These are phyloP conservation scores for Trachelus tabidus DNA, from an alignment of 2,888 invertebrate species.

Conservation along the genomic window DNA sequence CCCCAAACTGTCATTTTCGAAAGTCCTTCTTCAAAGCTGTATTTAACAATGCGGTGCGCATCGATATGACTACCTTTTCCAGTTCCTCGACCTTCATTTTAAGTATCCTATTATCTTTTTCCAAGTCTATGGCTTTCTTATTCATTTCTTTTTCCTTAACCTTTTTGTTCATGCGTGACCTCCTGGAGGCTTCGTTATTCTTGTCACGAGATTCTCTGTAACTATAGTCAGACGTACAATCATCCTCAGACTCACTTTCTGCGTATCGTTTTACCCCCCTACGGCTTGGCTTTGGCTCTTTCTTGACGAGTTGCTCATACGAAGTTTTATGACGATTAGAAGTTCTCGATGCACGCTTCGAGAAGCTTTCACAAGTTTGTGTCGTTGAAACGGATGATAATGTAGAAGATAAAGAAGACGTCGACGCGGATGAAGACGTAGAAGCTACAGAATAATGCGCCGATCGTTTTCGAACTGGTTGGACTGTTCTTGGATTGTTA, in stretches of 20 bases:
- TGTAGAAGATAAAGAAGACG: constrained; percentile 12
- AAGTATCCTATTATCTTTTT: constrained; percentile 74
- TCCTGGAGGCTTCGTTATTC: constrained; percentile 83
- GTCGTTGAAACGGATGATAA: constrained; percentile 5
- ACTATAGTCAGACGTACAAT: constrained; percentile 62
- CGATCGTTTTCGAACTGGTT: neutral
- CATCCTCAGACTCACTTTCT: constrained; percentile 41
- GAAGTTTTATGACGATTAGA: neutral
- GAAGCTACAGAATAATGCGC: neutral
- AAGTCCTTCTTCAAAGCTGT: constrained; percentile 71
- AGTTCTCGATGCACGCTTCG: neutral
- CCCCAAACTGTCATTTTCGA: neutral
- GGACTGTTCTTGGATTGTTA: neutral
- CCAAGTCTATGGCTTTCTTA: constrained; percentile 69
- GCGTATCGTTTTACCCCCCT: constrained; percentile 32
- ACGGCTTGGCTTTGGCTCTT: constrained; percentile 9
- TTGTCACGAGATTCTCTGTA: constrained; percentile 80
- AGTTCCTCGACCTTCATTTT: constrained; percentile 75
- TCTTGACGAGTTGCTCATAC: neutral
- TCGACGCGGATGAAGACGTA: neutral
- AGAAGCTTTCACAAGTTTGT: neutral
- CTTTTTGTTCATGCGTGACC: constrained; percentile 79
- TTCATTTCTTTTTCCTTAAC: constrained; percentile 71
- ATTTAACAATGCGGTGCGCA: constrained; percentile 75
- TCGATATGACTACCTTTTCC: constrained; percentile 75